Evolutionary conservation across 1,140 invertebrate genomes (phyloP).

Genomic region (Trichonephila clavata): DNA sequence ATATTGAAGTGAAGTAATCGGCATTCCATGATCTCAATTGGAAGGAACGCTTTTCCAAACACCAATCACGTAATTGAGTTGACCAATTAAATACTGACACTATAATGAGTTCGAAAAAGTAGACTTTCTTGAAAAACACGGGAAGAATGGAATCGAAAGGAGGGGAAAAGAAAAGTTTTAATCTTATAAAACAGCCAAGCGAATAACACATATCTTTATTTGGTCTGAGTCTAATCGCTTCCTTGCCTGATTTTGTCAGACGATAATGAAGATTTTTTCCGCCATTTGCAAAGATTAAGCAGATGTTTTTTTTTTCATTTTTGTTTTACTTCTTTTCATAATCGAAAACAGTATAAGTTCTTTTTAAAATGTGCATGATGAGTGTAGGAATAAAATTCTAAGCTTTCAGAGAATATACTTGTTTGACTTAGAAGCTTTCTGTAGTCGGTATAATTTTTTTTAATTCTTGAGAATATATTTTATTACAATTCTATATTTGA

Average conservation of each 20-base stretch:
- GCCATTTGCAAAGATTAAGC: slow-evolving; percentile 11
- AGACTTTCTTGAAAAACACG: slow-evolving; percentile 25
- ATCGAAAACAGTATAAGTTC: background rate
- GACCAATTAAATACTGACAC: slow-evolving; percentile 58
- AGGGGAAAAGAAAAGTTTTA: slow-evolving; percentile 42
- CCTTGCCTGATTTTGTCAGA: background rate
- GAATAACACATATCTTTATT: slow-evolving; percentile 53
- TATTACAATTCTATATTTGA: no score
- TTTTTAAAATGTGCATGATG: background rate
- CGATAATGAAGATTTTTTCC: slow-evolving; percentile 26
- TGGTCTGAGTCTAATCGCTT: slow-evolving; percentile 45
- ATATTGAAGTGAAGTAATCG: slow-evolving; percentile 28
- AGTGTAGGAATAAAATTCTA: no score
- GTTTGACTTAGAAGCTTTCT: no score
- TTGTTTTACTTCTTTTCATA: background rate
- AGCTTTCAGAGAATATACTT: no score
- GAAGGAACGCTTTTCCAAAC: slow-evolving; percentile 49
- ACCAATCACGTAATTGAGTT: slow-evolving; percentile 66
- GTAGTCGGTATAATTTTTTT: no score
- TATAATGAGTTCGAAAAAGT: slow-evolving; percentile 47
- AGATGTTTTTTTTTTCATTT: background rate
- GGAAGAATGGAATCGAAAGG: slow-evolving; percentile 22
- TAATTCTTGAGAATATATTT: no score
- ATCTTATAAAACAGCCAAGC: slow-evolving; percentile 39
- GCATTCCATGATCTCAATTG: background rate